phyloP scores from a whole-genome alignment of 2,113 vertebrate genomes.

The Gasterosteus nipponicus region DNA sequence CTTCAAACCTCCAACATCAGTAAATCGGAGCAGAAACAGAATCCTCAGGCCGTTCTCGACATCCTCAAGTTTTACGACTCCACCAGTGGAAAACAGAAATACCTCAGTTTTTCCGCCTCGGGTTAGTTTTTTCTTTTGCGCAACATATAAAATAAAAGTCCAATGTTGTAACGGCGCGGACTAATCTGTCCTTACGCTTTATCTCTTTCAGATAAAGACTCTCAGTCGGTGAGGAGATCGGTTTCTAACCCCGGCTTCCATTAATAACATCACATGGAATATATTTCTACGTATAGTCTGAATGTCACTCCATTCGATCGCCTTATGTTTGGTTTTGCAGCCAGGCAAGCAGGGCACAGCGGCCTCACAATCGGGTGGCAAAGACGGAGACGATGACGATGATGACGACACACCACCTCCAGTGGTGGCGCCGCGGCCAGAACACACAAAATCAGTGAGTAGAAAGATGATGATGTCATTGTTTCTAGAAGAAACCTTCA shows the following conservation, averaged over 20 bases:
- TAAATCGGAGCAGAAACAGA: conserved; percentile 97
- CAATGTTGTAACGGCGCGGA: background rate
- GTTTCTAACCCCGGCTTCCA: background rate
- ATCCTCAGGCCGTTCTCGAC: conserved; percentile 96
- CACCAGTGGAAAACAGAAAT: conserved; percentile 94
- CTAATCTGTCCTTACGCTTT: conserved; percentile 17
- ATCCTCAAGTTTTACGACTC: conserved; percentile 98
- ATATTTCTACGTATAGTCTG: background rate
- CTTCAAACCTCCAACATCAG: conserved; percentile 98
- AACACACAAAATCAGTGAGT: conserved; percentile 96
- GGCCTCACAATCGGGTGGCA: conserved; percentile 77
- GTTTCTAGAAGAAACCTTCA: background rate
- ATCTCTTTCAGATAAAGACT: conserved; percentile 79
- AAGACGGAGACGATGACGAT: conserved; percentile 88
- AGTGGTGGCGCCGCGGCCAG: conserved; percentile 93
- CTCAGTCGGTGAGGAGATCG: conserved; percentile 64
- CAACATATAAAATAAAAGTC: background rate
- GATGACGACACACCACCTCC: conserved; percentile 92
- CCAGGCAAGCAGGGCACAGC: conserved; percentile 86
- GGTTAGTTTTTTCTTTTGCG: conserved; percentile 78
- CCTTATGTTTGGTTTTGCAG: conserved; percentile 54
- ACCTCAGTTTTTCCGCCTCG: conserved; percentile 90
- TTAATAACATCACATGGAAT: background rate
- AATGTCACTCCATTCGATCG: background rate
- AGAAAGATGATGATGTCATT: background rate